Evolutionary conservation across 2,888 invertebrate genomes (phyloP).

Genomic region (Amblyteles armatorius): DNA sequence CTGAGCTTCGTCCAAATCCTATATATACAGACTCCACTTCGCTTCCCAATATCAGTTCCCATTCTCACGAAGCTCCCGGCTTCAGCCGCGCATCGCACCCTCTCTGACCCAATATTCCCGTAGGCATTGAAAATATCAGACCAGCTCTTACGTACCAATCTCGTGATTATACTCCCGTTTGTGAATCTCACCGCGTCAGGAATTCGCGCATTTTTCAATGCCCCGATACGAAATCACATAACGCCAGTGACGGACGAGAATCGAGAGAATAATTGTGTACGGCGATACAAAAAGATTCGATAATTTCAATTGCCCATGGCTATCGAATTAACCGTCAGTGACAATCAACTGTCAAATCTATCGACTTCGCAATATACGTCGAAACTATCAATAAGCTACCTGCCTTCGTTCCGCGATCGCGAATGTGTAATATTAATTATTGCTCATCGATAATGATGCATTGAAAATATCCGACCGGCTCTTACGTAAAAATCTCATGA

Average conservation of each 20-base stretch:
- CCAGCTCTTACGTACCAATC: not conserved
- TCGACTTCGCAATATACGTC: not conserved
- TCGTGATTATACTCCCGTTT: not conserved
- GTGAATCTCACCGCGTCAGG: not conserved
- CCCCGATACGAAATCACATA: not conserved
- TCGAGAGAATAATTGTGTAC: not conserved
- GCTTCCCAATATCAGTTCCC: slow-evolving; percentile 20
- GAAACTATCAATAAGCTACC: not conserved
- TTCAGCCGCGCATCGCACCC: not conserved
- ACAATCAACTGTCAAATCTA: not conserved
- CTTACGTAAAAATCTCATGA: not conserved
- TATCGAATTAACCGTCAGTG: not conserved
- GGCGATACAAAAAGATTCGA: not conserved
- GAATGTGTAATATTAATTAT: no score
- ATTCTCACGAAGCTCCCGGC: not conserved
- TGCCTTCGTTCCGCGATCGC: no score
- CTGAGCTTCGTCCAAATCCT: not conserved
- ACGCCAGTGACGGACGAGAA: not conserved
- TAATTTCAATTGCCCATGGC: not conserved
- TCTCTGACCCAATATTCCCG: not conserved
- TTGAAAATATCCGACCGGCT: not conserved
- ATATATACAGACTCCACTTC: slow-evolving; percentile 16
- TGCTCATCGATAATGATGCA: not conserved
- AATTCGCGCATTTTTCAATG: not conserved
- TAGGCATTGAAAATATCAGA: slow-evolving; percentile 7